Conservation (phyloP, 2,113 vertebrate genomes). For the Scortum barcoo region DNA sequence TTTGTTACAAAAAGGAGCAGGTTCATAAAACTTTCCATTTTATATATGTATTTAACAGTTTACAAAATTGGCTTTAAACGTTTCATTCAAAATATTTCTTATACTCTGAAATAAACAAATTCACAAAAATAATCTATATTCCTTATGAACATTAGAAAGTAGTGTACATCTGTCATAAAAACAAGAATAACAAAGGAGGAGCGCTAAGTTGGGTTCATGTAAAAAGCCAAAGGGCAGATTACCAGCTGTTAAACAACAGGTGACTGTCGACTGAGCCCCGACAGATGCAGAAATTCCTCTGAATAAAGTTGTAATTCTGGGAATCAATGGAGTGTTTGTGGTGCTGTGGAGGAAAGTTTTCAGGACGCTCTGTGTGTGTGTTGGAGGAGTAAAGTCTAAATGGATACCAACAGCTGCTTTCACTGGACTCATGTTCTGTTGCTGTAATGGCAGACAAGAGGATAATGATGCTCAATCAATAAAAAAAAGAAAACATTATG, state of each 20-base stretch:
- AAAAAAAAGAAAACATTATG: background rate
- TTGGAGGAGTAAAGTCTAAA: background rate
- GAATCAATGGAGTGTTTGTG: slow-evolving; percentile 60
- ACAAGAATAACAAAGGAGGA: slow-evolving; percentile 60
- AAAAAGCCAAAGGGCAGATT: slow-evolving; percentile 84
- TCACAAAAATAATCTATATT: slow-evolving; percentile 94
- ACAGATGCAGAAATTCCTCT: slow-evolving; percentile 49
- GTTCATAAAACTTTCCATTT: slow-evolving; percentile 93
- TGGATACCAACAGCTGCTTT: slow-evolving; percentile 33
- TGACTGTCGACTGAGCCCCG: slow-evolving; percentile 28
- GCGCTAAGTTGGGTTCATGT: slow-evolving; percentile 75
- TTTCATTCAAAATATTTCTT: slow-evolving; percentile 90
- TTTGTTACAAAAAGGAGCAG: slow-evolving; percentile 81
- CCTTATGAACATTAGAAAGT: slow-evolving; percentile 94
- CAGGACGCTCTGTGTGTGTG: slow-evolving; percentile 42
- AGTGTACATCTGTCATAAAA: slow-evolving; percentile 90
- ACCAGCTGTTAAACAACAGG: slow-evolving; percentile 58
- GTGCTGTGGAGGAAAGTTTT: slow-evolving; percentile 57
- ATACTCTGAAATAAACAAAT: slow-evolving; percentile 95
- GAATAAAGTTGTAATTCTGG: slow-evolving; percentile 17
- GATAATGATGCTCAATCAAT: background rate
- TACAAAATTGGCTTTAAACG: slow-evolving; percentile 91
- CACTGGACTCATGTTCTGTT: slow-evolving; percentile 40
- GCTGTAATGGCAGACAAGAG: slow-evolving; percentile 41
- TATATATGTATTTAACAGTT: slow-evolving; percentile 88